Evolutionary conservation across 2,888 invertebrate genomes (phyloP).

Genomic region (Aspidiotus destructor): DNA sequence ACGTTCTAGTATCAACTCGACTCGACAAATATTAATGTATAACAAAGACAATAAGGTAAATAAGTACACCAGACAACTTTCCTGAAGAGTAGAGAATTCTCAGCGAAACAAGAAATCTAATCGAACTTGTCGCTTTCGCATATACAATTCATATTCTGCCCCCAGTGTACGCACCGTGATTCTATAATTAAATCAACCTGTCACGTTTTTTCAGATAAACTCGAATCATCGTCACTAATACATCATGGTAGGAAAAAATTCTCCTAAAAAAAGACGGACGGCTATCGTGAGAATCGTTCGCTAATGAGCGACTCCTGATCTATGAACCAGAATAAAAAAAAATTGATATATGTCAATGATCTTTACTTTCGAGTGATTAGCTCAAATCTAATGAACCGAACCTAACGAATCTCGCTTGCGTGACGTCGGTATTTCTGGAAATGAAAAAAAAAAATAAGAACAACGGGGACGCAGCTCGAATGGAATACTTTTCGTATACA

Average conservation of each 20-base stretch:
- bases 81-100: no score
- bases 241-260: slow-evolving; percentile 14
- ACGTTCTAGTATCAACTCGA: no score
- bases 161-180: no score
- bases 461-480: background rate
- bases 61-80: no score
- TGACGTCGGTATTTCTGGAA: slow-evolving; percentile 31
- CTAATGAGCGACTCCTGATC: slow-evolving; percentile 21
- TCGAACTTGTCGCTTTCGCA: no score
- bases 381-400: slow-evolving; percentile 31
- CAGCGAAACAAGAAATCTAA: no score
- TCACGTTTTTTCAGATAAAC: background rate
- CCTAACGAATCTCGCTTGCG: slow-evolving; percentile 31
- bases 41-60: no score
- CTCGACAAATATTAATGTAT: no score
- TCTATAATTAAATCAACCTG: background rate
- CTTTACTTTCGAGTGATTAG: slow-evolving; percentile 33
- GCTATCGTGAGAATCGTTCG: slow-evolving; percentile 26
- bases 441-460: background rate
- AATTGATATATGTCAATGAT: slow-evolving; percentile 29
- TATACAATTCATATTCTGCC: no score
- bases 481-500: slow-evolving; percentile 17
- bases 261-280: slow-evolving; percentile 18
- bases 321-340: slow-evolving; percentile 1
- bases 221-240: slow-evolving; percentile 1